Base-by-base conservation (phyloP, 2,113 vertebrate genomes). In the Poecilia latipinna region DNA sequence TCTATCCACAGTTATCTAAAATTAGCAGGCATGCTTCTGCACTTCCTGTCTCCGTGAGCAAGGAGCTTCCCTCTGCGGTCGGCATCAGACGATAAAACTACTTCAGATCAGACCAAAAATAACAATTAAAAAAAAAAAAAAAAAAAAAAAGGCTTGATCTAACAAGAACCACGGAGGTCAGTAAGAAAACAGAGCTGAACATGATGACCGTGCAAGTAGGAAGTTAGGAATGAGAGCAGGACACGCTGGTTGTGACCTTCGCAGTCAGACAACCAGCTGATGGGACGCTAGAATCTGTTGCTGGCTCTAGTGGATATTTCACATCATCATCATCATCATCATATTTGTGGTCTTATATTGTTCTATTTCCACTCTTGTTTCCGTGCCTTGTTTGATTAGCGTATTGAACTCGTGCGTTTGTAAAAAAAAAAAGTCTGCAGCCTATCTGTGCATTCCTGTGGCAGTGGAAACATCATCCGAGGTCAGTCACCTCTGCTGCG, bases 331-430 rank as follows among this genome's bases (percentile, higher is more conserved):
- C 13, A 48, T 48, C 4, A 44, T 44, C 80, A 72, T 83, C 75
- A 88, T 83, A 76, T 80, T n/a, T 80, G 79, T 86, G 87, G 79
- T 89, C 82, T 90, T 83, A 80, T 65, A 12, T 89, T 87, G 75
- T 78, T 82, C 77, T 60, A 57, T 88, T 74, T 88, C 81, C 75
- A 82, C 77, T 75, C 68, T 82, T 68, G 70, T 79, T 89, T 86
- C 69, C 80, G 90, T 92, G 91, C 90, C 91, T 93, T 93, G 88
- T 89, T 89, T 77, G 57, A 82, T 74, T 78, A 29, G 82, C 75
- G 65, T 70, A 62, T 77, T 70, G 74, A 81, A 82, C 60, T 81
- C 15, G 33, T 72, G 79, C 79, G 73, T 71, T 37, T 37, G 2
- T 37, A 37, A 37, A 37, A 37, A 37, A 37, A 37, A 37, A 37